Evolutionary conservation across 2,797 vertebrate species (phyloP), one percentile per base, ranked within the genome.

Genomic region (Aplochiton taeniatus): DNA sequence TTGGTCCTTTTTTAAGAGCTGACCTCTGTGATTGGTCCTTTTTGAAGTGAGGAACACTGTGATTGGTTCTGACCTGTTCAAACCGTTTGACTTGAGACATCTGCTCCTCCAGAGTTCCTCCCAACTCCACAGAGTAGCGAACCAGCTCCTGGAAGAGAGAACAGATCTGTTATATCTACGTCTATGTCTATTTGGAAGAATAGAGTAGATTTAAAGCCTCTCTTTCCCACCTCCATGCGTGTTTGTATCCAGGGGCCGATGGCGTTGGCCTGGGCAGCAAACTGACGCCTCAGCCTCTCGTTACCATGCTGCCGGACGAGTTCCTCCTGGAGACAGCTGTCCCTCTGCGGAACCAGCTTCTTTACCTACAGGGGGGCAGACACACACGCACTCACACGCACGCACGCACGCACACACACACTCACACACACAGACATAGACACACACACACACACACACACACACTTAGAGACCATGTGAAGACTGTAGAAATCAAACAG

Each of bases 191-290:
- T 44, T 18, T 9, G 9, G 6, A 5, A 5, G 48, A 8, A 20
- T 11, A 61, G 31, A 19, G 48, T n/a, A n/a, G n/a, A n/a, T n/a
- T n/a, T n/a, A n/a, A n/a, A n/a, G n/a, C n/a, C n/a, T n/a, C n/a
- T n/a, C n/a, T n/a, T n/a, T n/a, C 62, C 16, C 73, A 93, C 94
- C 92, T 95, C 93, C 94, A 95, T 94, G 88, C 93, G 94, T 79
- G 83, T 91, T 83, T 95, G 94, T 74, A 95, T 95, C 94, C 94
- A 95, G 0, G 94, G 94, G 70, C 94, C 94, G 1, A 95, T 90
- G 68, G 93, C 88, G 11, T 95, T 95, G 75, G 94, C 93, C 81
- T 95, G 93, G 47, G 89, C 92, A 5, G 93, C 94, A 78, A 94
- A 95, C 77, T 94, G 94, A 62, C 93, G 91, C 13, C 94, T 91